Evolutionary conservation across 2,888 invertebrate genomes (phyloP), one percentile per base, ranked within the genome.

Genomic region (Callimorpha dominula): DNA sequence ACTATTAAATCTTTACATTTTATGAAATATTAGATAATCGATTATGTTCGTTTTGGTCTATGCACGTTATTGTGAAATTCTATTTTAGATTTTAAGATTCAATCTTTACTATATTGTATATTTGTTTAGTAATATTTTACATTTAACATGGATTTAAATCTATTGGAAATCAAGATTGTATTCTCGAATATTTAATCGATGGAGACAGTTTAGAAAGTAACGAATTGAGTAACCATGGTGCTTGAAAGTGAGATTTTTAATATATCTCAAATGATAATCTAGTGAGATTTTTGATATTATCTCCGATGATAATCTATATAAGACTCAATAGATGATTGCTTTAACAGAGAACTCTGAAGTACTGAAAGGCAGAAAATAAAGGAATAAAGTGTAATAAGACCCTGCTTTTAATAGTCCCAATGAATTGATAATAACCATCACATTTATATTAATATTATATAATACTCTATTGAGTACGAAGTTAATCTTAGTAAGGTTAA

Each of bases 381-480:
- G n/a, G 9, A 8, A 14, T 12, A 17, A 40, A 42, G 42, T 17
- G 6, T 63, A 40, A 17, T 42, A 42, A 63, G 42, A 11, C 17
- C 17, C 9, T 42, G 14, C 7, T 9, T n/a, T 4, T 65, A 50
- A 52, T 40, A 20, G 20, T 31, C 52, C 17, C 46, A 40, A 40
- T 14, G 42, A 40, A 42, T 46, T 60, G 49, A 52, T 14, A 42
- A 60, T 50, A 15, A 71, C 11, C 63, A 67, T 71, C 20, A 67
- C 71, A n/a, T 57, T 62, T 14, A 65, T 12, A 62, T 52, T 50
- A 46, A 52, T 67, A 43, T 49, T 67, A 68, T 43, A 31, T 46
- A 31, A 65, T 65, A 68, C 65, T 73, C 62, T 73, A 52, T 73
- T 73, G 70, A 73, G 69, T 73, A 62, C 17, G 63, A 42, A 42